Conservation (phyloP, 2,113 vertebrate species). For the Excalfactoria chinensis region DNA sequence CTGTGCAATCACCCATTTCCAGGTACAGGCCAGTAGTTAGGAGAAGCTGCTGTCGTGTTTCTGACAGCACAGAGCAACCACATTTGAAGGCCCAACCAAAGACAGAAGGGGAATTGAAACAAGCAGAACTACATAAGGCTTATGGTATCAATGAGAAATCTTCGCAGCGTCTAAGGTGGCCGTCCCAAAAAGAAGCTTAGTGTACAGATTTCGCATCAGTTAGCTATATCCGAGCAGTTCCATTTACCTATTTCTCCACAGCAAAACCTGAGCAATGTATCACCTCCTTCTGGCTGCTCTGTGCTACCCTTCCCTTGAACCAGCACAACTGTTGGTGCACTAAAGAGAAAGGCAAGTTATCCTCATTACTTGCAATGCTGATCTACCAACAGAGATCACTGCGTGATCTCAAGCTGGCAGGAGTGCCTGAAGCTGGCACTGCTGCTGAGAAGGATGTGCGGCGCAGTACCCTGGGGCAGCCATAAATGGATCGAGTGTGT, state of each 20-base stretch:
- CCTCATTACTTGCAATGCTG: not conserved
- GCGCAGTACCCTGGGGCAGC: not conserved
- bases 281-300: not conserved
- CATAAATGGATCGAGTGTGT: not conserved
- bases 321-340: not conserved
- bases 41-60: not conserved
- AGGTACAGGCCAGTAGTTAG: rapidly evolving
- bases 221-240: not conserved
- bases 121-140: not conserved
- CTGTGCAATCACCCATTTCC: not conserved
- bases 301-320: not conserved
- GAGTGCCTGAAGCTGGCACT: not conserved
- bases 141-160: not conserved
- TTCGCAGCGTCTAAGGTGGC: rapidly evolving
- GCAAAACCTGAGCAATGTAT: not conserved
- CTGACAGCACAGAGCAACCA: rapidly evolving
- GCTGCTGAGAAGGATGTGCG: not conserved
- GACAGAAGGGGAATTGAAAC: not conserved
- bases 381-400: not conserved
- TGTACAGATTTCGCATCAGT: not conserved
- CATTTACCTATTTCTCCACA: rapidly evolving
- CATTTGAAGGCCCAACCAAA: not conserved
- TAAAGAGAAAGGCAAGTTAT: not conserved
- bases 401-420: rapidly evolving
- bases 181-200: not conserved